Percentiles rank a stretch among this genome's conserved stretches.
Evolutionary conservation across 2,888 invertebrate genomes (phyloP).

Genomic region (Thalpophila matura): DNA sequence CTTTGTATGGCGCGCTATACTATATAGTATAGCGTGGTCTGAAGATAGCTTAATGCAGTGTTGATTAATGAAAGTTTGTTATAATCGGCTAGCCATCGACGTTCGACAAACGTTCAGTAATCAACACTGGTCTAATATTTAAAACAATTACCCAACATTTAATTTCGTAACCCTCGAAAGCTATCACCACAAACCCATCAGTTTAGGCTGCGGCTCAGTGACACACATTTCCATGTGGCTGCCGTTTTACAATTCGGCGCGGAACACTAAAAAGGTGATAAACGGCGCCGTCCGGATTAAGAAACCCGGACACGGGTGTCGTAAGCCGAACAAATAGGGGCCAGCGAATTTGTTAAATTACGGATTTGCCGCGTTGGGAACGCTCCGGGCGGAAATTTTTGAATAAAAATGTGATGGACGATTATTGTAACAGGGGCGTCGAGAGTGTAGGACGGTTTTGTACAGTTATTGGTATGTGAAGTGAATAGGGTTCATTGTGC

Average conservation of each 20-base stretch:
- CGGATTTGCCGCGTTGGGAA: slow-evolving; percentile 39
- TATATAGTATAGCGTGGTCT: no score
- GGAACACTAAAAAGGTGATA: slow-evolving; percentile 64
- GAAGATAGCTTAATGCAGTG: no score
- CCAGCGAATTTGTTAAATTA: slow-evolving; percentile 60
- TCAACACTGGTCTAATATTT: no score
- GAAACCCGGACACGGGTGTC: slow-evolving; percentile 56
- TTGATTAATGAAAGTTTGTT: no score
- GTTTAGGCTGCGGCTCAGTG: slow-evolving; percentile 15
- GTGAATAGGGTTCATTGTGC: not conserved
- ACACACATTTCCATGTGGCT: slow-evolving; percentile 47
- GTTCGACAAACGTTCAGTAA: no score
- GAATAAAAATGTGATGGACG: slow-evolving; percentile 52
- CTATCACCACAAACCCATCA: slow-evolving; percentile 25
- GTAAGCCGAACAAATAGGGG: slow-evolving; percentile 63
- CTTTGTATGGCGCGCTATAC: no score
- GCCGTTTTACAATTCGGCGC: slow-evolving; percentile 50
- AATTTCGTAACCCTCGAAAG: slow-evolving; percentile 5
- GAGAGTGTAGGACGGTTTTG: no score
- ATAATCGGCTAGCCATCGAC: no score
- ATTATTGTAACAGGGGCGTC: slow-evolving; percentile 23
- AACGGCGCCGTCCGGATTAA: slow-evolving; percentile 57
- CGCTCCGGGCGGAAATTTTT: slow-evolving; percentile 36
- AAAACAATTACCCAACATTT: not conserved
- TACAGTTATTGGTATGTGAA: no score